Evolutionary conservation across 2,888 invertebrate species (phyloP).

Genomic region (Aleiodes alternator): DNA sequence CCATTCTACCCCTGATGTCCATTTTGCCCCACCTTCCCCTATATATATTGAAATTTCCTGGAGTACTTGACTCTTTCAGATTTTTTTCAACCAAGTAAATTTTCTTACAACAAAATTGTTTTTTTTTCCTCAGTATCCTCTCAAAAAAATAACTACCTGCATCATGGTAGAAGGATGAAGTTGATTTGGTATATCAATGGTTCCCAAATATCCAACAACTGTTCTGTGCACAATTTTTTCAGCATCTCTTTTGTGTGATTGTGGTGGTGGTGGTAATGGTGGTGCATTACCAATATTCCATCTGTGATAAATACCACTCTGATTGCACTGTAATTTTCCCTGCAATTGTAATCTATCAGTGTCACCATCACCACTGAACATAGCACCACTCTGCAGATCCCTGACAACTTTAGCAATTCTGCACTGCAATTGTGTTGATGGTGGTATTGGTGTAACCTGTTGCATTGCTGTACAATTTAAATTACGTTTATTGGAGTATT

Average conservation of each 20-base stretch:
- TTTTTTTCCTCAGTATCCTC: too few relatives aligned
- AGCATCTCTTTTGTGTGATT: constrained; percentile 69
- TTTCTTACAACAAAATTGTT: too few relatives aligned
- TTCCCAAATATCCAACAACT: constrained; percentile 95
- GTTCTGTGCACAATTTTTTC: constrained; percentile 84
- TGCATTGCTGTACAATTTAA: constrained; percentile 51
- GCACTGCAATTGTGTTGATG: constrained; percentile 69
- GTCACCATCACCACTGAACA: constrained; percentile 73
- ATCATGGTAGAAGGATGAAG: constrained; percentile 85
- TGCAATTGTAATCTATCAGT: constrained; percentile 52
- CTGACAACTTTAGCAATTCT: constrained; percentile 77
- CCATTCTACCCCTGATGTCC: too few relatives aligned
- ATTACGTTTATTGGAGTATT: constrained; percentile 78
- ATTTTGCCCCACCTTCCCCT: too few relatives aligned
- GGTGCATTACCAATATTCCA: constrained; percentile 74
- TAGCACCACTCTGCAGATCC: constrained; percentile 77
- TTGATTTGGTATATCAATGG: constrained; percentile 95
- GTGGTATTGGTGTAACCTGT: constrained; percentile 39
- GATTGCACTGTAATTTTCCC: constrained; percentile 65
- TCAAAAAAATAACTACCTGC: constrained; percentile 72
- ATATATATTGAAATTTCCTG: too few relatives aligned
- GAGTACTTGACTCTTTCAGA: too few relatives aligned
- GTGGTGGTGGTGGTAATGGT: constrained; percentile 73
- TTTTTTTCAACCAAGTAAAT: too few relatives aligned
- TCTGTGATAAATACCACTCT: constrained; percentile 67